phyloP scores from a whole-genome alignment of 2,888 invertebrate species.

The Nasonovia ribisnigri region DNA sequence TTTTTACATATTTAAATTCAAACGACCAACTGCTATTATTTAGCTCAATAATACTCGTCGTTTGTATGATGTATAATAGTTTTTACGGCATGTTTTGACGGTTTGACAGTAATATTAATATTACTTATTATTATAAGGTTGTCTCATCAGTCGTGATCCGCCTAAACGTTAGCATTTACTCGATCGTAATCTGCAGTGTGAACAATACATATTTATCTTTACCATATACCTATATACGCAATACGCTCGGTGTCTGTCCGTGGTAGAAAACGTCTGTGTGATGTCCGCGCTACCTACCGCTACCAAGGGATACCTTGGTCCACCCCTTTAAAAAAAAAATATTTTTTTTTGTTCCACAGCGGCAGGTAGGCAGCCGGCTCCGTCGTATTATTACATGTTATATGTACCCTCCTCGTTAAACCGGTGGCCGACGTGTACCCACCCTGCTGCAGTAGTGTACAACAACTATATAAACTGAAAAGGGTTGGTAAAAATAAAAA shows the following conservation, averaged over 20 bases:
- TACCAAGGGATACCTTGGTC: background rate
- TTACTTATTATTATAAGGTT: background rate
- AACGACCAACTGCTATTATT: background rate
- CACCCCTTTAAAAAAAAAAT: background rate
- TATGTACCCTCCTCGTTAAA: slow-evolving; percentile 47
- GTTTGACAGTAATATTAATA: background rate
- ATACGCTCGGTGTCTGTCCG: background rate
- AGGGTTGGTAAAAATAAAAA: slow-evolving; percentile 52
- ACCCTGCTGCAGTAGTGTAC: background rate
- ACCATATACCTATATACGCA: background rate
- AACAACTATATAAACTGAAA: slow-evolving; percentile 21
- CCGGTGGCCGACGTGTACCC: slow-evolving; percentile 26
- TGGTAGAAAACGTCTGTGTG: slow-evolving; percentile 6
- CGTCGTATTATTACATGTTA: slow-evolving; percentile 16
- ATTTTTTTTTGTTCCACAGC: background rate
- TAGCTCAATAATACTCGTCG: background rate
- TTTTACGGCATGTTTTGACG: background rate
- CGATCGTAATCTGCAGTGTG: background rate
- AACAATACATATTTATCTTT: slow-evolving; percentile 17
- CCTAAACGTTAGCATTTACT: background rate
- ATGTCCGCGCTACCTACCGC: background rate
- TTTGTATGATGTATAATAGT: background rate
- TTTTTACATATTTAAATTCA: background rate
- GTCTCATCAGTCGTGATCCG: background rate
- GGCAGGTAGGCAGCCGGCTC: slow-evolving; percentile 43